These are phyloP conservation scores for Tichodroma muraria DNA, from an alignment of 2,113 vertebrate genomes.

Conservation along the genomic window DNA sequence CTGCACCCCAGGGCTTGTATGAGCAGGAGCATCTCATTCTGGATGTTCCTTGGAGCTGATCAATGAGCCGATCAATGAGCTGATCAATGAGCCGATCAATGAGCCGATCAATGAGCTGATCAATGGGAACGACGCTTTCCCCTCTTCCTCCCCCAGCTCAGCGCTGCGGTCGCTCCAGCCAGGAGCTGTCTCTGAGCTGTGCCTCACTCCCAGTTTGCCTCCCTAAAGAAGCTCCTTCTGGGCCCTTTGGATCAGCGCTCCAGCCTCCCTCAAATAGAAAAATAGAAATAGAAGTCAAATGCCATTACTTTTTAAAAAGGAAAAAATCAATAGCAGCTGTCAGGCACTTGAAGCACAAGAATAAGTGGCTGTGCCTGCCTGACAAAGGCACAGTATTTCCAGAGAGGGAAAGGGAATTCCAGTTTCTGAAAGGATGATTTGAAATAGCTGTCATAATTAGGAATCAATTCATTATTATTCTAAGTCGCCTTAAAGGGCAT, in stretches of 20 bases:
- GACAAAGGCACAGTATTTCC: neutral
- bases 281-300: constrained; percentile 57
- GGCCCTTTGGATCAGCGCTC: neutral
- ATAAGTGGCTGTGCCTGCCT: constrained; percentile 27
- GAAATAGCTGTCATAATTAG: constrained; percentile 62
- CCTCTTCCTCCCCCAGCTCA: neutral
- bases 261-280: constrained; percentile 22
- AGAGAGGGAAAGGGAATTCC: neutral
- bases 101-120: neutral
- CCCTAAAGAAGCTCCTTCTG: neutral
- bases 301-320: constrained; percentile 12
- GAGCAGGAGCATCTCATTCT: neutral
- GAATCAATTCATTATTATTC: constrained; percentile 30
- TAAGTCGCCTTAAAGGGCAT: constrained; percentile 25
- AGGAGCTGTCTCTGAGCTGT: neutral
- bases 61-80: neutral
- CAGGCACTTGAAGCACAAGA: constrained; percentile 13
- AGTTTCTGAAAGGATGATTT: constrained; percentile 35
- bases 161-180: neutral
- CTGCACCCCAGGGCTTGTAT: neutral
- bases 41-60: neutral
- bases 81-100: neutral
- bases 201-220: neutral
- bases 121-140: neutral
- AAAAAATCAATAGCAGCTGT: constrained; percentile 48